Conservation (phyloP, 2,113 vertebrate species). For the Sphaerodactylus townsendi region DNA sequence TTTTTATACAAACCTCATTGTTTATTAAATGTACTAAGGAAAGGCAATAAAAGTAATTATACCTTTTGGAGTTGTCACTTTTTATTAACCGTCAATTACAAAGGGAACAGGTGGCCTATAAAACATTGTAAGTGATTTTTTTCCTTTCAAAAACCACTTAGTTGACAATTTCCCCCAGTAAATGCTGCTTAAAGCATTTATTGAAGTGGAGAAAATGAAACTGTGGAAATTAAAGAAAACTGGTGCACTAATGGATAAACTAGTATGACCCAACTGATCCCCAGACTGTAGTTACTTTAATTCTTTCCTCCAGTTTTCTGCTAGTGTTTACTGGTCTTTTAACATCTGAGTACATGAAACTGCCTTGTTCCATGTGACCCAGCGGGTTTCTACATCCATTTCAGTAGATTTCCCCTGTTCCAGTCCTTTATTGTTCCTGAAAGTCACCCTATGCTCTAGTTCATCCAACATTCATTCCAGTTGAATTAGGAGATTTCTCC, state of each 20-base stretch:
- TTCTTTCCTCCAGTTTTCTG: background rate
- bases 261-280: background rate
- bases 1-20: background rate
- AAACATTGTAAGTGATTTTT: constrained; percentile 18
- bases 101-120: constrained; percentile 6
- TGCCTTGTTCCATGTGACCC: background rate
- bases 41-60: background rate
- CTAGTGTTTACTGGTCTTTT: background rate
- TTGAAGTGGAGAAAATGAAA: background rate
- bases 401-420: no score
- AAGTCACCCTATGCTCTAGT: no score
- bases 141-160: background rate
- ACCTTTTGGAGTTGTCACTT: background rate
- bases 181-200: constrained; percentile 17
- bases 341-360: background rate
- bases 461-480: no score
- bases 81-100: constrained; percentile 26
- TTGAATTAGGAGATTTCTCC: no score
- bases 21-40: background rate
- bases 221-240: background rate
- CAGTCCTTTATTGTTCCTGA: no score
- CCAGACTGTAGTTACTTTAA: background rate
- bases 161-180: background rate
- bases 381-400: background rate
- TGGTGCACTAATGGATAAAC: background rate